These are phyloP conservation scores for Cyprinodon tularosa DNA, from an alignment of 2,113 vertebrate species.

Conservation along the genomic window DNA sequence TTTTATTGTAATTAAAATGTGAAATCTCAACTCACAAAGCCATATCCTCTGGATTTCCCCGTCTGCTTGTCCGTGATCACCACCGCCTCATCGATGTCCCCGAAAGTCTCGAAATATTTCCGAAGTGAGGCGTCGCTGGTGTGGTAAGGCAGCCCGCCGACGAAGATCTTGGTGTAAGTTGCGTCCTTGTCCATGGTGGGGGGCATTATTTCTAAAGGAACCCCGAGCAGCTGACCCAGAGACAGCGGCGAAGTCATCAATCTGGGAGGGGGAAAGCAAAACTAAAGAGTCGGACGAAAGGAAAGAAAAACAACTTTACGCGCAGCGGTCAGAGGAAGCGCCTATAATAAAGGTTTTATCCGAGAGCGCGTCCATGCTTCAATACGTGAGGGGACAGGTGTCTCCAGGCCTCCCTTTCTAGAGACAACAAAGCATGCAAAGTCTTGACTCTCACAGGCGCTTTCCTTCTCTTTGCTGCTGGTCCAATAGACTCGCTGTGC, in stretches of 20 bases:
- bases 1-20: background rate
- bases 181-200: conserved; percentile 90
- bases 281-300: background rate
- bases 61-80: conserved; percentile 97
- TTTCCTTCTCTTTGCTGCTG: conserved; percentile 27
- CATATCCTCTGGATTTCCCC: conserved; percentile 93
- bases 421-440: conserved; percentile 5
- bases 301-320: conserved; percentile 38
- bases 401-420: conserved; percentile 33
- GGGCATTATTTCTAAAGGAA: conserved; percentile 86
- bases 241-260: conserved; percentile 68
- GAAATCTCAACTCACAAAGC: conserved; percentile 87
- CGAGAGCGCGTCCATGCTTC: conserved; percentile 40
- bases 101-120: conserved; percentile 94
- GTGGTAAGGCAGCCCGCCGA: conserved; percentile 94
- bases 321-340: conserved; percentile 3
- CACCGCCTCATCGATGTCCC: conserved; percentile 94
- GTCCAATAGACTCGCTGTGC: conserved; percentile 69
- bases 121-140: conserved; percentile 91
- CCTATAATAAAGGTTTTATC: conserved; percentile 38
- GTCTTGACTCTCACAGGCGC: conserved; percentile 32
- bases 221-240: conserved; percentile 71
- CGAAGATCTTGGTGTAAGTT: conserved; percentile 95
- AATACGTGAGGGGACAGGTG: conserved; percentile 53
- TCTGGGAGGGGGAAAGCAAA: background rate